Evolutionary conservation across 2,888 invertebrate species (phyloP).

Genomic region (Hyposoter didymator): DNA sequence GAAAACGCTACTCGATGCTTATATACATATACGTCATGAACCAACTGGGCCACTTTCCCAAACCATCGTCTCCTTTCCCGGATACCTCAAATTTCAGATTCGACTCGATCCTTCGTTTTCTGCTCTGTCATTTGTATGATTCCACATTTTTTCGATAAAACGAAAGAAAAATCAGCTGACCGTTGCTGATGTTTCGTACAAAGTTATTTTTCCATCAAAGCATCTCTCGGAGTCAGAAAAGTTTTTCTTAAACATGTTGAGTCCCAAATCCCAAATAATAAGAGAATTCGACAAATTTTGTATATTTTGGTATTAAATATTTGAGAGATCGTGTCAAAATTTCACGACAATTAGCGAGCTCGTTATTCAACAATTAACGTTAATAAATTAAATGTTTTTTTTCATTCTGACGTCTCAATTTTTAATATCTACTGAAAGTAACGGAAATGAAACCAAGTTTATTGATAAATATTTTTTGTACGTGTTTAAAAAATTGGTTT

Average conservation of each 20-base stretch:
- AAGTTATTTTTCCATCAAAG: background rate
- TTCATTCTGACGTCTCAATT: too few species aligned
- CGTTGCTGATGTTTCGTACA: background rate
- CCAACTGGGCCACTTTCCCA: constrained; percentile 3
- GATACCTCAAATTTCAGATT: constrained; percentile 13
- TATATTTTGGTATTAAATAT: too few species aligned
- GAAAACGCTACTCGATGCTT: background rate
- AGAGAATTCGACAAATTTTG: too few species aligned
- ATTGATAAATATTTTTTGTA: too few species aligned
- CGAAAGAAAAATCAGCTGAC: background rate
- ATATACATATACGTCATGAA: constrained; percentile 1
- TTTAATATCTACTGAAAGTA: too few species aligned
- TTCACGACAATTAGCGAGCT: too few species aligned
- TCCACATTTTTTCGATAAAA: background rate
- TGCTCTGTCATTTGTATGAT: constrained; percentile 19
- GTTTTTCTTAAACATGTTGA: background rate
- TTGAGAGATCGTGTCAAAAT: too few species aligned
- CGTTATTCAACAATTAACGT: too few species aligned
- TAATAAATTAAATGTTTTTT: too few species aligned
- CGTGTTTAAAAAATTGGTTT: too few species aligned
- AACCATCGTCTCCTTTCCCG: constrained; percentile 24
- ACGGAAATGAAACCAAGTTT: too few species aligned
- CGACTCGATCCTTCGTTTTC: constrained; percentile 5
- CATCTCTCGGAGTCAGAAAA: background rate
- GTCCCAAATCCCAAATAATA: too few species aligned